Conservation (phyloP, 2,888 invertebrate genomes). For the Scaeva pyrastri region DNA sequence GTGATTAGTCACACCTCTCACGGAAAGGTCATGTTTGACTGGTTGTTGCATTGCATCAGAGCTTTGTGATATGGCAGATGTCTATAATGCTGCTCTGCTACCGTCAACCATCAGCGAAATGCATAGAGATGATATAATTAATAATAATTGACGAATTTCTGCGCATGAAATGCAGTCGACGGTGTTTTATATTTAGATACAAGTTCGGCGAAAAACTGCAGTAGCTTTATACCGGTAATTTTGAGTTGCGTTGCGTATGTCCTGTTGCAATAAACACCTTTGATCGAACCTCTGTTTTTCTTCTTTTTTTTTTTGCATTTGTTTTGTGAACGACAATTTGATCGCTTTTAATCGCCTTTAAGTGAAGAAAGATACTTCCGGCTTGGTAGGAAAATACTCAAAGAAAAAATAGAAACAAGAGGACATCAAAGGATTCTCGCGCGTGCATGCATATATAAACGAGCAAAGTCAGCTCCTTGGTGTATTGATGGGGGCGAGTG, state of each 20-base stretch:
- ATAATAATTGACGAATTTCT: constrained; percentile 67
- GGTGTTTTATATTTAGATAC: not conserved
- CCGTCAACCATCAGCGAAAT: constrained; percentile 25
- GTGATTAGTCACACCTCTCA: constrained; percentile 76
- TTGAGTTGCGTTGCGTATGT: not conserved
- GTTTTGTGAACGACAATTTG: not conserved
- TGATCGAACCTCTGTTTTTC: constrained; percentile 11
- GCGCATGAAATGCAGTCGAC: constrained; percentile 25
- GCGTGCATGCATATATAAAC: constrained; percentile 4
- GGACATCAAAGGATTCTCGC: constrained; percentile 44
- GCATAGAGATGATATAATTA: constrained; percentile 58
- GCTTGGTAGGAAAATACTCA: not conserved
- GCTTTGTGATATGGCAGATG: constrained; percentile 54
- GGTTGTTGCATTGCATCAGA: constrained; percentile 47
- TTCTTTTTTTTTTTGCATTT: not conserved
- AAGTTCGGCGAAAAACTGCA: not conserved
- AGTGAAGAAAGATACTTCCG: constrained; percentile 4
- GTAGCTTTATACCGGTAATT: constrained; percentile 1
- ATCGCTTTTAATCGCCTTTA: constrained; percentile 18
- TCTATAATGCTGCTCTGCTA: constrained; percentile 3
- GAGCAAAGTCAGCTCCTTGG: no score
- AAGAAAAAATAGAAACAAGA: constrained; percentile 2
- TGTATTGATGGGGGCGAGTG: not conserved
- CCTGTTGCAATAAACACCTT: constrained; percentile 52
- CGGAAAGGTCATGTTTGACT: constrained; percentile 72